Evolutionary conservation across 1,140 invertebrate species (phyloP).

Genomic region (Lasioglossum baleicum): DNA sequence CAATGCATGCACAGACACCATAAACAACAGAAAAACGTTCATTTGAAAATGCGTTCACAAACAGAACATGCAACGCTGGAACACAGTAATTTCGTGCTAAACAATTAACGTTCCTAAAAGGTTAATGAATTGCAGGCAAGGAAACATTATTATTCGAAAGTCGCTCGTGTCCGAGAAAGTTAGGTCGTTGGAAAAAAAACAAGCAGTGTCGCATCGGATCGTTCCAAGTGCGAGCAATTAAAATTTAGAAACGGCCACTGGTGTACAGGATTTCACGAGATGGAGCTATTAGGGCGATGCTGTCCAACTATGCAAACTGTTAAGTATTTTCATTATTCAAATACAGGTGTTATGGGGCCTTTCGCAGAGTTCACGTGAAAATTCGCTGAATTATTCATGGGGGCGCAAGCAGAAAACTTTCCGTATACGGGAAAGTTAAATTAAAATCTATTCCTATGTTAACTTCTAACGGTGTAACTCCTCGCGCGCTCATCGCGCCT

Average conservation of each 20-base stretch:
- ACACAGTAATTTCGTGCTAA: background rate
- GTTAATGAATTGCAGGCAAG: no score
- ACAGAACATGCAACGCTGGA: background rate
- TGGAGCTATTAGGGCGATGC: slow-evolving; percentile 31
- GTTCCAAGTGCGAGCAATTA: background rate
- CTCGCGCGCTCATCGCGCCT: background rate
- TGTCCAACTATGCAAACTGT: slow-evolving; percentile 7
- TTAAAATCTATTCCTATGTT: slow-evolving; percentile 53
- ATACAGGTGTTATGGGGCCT: slow-evolving; percentile 17
- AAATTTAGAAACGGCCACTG: background rate
- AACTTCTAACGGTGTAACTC: slow-evolving; percentile 20
- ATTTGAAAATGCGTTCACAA: background rate
- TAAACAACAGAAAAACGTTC: background rate
- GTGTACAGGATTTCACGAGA: slow-evolving; percentile 27
- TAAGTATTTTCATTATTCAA: slow-evolving; percentile 47
- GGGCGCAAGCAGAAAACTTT: slow-evolving; percentile 38
- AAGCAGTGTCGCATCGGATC: no score
- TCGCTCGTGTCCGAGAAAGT: no score
- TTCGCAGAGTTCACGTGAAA: slow-evolving; percentile 31
- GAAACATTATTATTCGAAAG: no score
- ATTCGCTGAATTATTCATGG: slow-evolving; percentile 55
- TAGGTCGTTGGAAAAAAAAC: no score
- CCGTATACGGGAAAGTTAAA: slow-evolving; percentile 45
- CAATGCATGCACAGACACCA: background rate
- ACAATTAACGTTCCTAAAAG: no score